Evolutionary conservation across 2,797 vertebrate species (phyloP), one percentile per base, ranked within the genome.

Genomic region (Adrianichthys oophorus): DNA sequence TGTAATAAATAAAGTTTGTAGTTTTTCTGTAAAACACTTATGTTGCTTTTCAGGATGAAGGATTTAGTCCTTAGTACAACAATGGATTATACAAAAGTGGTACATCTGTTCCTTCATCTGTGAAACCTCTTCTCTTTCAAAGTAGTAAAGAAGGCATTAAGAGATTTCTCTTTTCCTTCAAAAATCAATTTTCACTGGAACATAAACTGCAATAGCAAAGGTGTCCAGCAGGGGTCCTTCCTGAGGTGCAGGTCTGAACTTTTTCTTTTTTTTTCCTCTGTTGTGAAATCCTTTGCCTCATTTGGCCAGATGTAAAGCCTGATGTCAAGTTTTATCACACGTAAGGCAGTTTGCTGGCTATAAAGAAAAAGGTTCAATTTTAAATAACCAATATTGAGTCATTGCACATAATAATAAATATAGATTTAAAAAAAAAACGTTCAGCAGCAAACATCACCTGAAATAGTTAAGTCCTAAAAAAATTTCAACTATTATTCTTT

Each of bases 161-260:
- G 18, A 41, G 50, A 48, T 48, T 64, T n/a, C n/a, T n/a, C n/a
- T n/a, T n/a, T 1, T 53, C 45, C 61, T 54, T 42, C 49, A 56
- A 41, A 23, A 50, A 2, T 45, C 7, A 26, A 26, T 5, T 29
- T 29, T 29, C 6, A 14, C 52, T 75, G 19, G 8, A 32, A 54
- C 46, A 40, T 18, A 42, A 41, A 45, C 47, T 70, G 70, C 54
- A 71, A 26, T 56, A 32, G 61, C 57, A 51, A 54, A 64, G 47
- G 29, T 68, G 5, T 74, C 84, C 87, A 90, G 77, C 72, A 90
- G 88, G 79, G 83, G 85, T 49, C 85, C 70, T 66, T 70, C 71
- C 70, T 79, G 82, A 86, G 80, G 68, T 47, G 56, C 3, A n/a
- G n/a, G 19, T 53, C 57, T 76, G 40, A 58, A 59, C 67, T 45